Percentiles rank a stretch among this genome's conserved stretches.
phyloP scores from a whole-genome alignment of 2,797 vertebrate species.

The Lacerta bilineata region DNA sequence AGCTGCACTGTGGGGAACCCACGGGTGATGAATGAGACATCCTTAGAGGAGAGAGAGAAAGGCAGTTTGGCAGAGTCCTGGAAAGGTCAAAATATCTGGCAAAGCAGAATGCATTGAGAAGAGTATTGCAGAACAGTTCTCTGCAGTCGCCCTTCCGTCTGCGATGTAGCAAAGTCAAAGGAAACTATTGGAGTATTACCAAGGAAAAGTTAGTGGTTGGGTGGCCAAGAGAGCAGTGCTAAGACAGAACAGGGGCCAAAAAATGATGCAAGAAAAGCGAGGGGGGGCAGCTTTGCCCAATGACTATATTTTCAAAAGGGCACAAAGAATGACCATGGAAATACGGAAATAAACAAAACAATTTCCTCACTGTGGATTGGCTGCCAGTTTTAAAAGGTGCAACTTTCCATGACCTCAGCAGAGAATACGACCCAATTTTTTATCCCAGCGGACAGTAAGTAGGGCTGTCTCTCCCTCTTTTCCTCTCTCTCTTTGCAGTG shows the following conservation, averaged over 20 bases:
- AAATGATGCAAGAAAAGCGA: background rate
- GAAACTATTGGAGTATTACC: rapidly evolving
- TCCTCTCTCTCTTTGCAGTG: too few species aligned
- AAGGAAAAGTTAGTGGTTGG: background rate
- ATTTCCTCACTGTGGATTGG: background rate
- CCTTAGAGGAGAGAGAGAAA: background rate
- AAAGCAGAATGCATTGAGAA: background rate
- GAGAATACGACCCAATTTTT: background rate
- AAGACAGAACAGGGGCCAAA: conserved; percentile 2
- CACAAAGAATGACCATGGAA: background rate
- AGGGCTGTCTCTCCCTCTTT: too few species aligned
- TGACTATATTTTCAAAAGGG: background rate
- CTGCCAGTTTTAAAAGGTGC: conserved; percentile 10
- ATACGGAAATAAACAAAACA: conserved; percentile 14
- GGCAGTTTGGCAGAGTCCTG: background rate
- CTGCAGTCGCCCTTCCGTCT: rapidly evolving
- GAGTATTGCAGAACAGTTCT: background rate
- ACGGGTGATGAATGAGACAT: background rate
- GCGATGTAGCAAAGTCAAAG: conserved; percentile 4
- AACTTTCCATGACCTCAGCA: background rate
- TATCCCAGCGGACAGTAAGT: background rate
- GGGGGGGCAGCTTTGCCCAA: background rate
- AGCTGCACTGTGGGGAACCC: background rate
- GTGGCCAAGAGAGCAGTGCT: background rate
- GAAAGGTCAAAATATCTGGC: background rate